Evolutionary conservation across 2,797 vertebrate species (phyloP), one percentile per base, ranked within the genome.

Genomic region (Mormyrus hasselquistii): DNA sequence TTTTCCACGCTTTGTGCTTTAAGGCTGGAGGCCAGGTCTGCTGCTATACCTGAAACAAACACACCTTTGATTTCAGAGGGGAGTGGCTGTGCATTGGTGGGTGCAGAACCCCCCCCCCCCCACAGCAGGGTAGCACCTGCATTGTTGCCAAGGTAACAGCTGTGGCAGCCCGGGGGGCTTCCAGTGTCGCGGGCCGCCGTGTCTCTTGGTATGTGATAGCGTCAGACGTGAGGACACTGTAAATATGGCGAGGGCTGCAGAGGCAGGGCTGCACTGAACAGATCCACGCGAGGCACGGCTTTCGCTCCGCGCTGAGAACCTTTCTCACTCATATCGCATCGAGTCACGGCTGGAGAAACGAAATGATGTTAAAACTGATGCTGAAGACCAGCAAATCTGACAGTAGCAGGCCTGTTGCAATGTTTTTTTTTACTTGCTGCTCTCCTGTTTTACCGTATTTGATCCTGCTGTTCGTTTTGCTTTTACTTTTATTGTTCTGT

Each of bases 171-270:
- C 49, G 59, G 87, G 84, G 62, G 22, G 76, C 87, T 89, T 91
- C 86, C 90, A 88, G 91, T 91, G 91, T 91, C 89, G 89, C 89
- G 87, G 90, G 91, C 90, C 90, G 90, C 44, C 12, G 89, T 90
- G 92, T 87, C 88, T 89, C 85, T 55, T 69, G 89, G 90, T 90
- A 92, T 91, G 88, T 90, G 90, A 86, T 90, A 89, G 88, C 79
- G 90, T 69, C 73, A 86, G 69, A 92, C 91, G 91, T 92, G 92
- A 91, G 90, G 57, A 88, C 90, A 92, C 90, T 93, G 62, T 89
- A 89, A 92, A 91, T 84, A 29, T 86, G 38, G 29, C 0, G 25
- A 2, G 50, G 85, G 29, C 86, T 86, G 69, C 49, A 52, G 89
- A 59, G 89, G 83, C 38, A 89, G 55, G 4, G 79, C 76, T 82